Percentiles rank a stretch among this genome's conserved stretches.
Evolutionary conservation across 2,888 invertebrate species (phyloP).

Genomic region (Helicoverpa assulta): DNA sequence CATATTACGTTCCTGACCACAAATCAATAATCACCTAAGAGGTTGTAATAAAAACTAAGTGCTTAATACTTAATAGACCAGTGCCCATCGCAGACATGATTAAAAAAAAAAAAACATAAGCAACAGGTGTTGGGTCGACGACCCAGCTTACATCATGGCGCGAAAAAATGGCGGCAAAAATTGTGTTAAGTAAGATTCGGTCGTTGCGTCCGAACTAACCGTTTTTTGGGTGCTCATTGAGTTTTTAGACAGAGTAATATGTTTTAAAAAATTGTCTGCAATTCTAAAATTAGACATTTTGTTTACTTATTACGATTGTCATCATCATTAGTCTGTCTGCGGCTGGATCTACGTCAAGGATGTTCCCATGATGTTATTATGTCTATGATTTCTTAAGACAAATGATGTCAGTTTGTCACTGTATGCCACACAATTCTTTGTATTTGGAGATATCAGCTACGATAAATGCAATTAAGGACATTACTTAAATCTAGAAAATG

Average conservation of each 20-base stretch:
- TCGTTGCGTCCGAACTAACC: constrained; percentile 69
- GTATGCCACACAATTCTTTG: constrained; percentile 18
- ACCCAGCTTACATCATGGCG: constrained; percentile 79
- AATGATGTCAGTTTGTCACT: background rate
- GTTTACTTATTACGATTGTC: constrained; percentile 51
- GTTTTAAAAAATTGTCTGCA: constrained; percentile 50
- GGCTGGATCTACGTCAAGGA: constrained; percentile 43
- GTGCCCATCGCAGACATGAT: constrained; percentile 72
- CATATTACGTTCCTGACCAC: constrained; percentile 64
- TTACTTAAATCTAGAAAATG: background rate
- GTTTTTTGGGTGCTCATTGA: constrained; percentile 72
- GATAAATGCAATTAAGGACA: background rate
- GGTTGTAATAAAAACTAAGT: constrained; percentile 77
- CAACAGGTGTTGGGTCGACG: constrained; percentile 76
- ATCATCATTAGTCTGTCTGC: constrained; percentile 54
- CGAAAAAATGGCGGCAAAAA: constrained; percentile 78
- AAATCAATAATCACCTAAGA: constrained; percentile 81
- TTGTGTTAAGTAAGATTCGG: constrained; percentile 70
- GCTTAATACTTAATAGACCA: constrained; percentile 81
- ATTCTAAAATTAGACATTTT: constrained; percentile 44
- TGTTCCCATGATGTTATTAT: constrained; percentile 37
- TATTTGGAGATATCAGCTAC: background rate
- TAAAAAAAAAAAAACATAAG: constrained; percentile 69
- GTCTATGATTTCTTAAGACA: constrained; percentile 22
- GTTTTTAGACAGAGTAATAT: constrained; percentile 56